phyloP scores from a whole-genome alignment of 2,797 vertebrate species.

The Onychomys arenicola region DNA sequence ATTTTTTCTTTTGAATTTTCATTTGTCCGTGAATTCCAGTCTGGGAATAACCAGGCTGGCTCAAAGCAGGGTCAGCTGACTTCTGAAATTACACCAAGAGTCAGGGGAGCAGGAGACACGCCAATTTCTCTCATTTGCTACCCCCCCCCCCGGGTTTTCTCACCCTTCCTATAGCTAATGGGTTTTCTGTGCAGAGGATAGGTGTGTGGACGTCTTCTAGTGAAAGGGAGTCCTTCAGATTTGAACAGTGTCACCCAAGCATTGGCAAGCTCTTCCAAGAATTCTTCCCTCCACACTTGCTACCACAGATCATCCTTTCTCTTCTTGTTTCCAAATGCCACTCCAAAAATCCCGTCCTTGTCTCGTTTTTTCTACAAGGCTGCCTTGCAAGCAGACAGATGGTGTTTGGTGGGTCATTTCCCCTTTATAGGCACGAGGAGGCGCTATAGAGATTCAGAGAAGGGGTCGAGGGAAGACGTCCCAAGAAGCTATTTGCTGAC shows the following conservation, averaged over 20 bases:
- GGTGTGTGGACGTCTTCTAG: background rate
- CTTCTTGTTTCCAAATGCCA: background rate
- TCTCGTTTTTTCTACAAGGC: background rate
- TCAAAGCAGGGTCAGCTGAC: background rate
- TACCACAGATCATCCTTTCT: background rate
- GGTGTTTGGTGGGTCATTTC: background rate
- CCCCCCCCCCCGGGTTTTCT: too few species aligned
- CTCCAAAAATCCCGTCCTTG: background rate
- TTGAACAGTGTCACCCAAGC: background rate
- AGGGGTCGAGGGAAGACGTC: background rate
- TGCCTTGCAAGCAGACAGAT: background rate
- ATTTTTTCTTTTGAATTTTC: background rate
- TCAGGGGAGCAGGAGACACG: too few species aligned
- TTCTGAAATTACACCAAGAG: background rate
- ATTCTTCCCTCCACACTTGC: too few species aligned
- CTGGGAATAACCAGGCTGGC: background rate
- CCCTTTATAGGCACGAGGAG: background rate
- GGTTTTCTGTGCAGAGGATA: background rate
- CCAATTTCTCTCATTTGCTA: background rate
- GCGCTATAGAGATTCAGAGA: background rate
- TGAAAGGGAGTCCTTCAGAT: background rate
- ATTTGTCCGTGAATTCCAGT: background rate
- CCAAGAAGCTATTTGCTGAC: background rate
- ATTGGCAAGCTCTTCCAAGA: background rate
- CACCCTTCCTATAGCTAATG: background rate